These are phyloP conservation scores for Ladona fulva DNA, from an alignment of 1,140 invertebrate genomes.

Conservation along the genomic window DNA sequence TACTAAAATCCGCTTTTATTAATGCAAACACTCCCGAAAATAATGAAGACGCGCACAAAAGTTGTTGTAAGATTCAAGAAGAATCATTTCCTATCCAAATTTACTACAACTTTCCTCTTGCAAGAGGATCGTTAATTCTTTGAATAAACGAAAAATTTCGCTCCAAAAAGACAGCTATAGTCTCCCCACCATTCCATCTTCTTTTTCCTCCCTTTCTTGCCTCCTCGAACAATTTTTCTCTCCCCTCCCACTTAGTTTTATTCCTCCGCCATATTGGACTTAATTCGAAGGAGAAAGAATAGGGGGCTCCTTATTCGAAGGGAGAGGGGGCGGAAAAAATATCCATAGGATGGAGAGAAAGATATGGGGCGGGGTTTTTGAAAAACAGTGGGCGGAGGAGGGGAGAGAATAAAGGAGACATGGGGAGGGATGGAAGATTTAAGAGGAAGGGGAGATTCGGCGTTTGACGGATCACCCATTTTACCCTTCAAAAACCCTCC, in stretches of 20 bases:
- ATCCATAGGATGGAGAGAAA: neutral
- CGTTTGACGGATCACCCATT: neutral
- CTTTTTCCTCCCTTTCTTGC: neutral
- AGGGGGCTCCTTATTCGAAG: neutral
- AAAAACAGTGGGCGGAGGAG: neutral
- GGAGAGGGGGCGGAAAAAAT: neutral
- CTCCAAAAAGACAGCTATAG: neutral
- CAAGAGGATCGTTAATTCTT: too few relatives aligned
- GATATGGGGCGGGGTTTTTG: neutral
- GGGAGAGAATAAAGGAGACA: too few relatives aligned
- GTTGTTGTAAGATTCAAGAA: too few relatives aligned
- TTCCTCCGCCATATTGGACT: neutral
- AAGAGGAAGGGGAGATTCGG: neutral
- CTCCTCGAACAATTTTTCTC: neutral
- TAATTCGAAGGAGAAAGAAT: neutral
- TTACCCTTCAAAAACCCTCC: neutral
- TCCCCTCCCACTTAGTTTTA: neutral
- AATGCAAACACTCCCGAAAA: too few relatives aligned
- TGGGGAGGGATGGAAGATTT: neutral
- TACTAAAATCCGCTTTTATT: too few relatives aligned
- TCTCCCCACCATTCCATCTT: neutral
- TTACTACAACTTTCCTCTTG: too few relatives aligned
- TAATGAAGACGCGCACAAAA: too few relatives aligned
- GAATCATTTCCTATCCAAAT: too few relatives aligned
- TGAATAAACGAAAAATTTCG: too few relatives aligned